Percentiles rank a stretch among this genome's conserved stretches.
phyloP scores from a whole-genome alignment of 2,888 invertebrate species.

The Neocrepidodera transversa region DNA sequence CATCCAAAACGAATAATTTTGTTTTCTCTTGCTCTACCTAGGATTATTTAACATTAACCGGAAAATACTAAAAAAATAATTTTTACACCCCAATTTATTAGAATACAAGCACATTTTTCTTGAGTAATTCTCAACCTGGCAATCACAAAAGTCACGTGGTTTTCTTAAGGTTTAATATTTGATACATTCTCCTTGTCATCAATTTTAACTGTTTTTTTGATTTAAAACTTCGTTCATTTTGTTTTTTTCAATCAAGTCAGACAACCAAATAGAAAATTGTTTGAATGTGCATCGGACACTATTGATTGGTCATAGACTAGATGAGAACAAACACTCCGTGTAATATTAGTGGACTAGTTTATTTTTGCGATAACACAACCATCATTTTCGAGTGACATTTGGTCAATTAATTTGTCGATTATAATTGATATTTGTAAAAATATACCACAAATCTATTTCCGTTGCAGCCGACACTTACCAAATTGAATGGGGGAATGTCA shows the following conservation, averaged over 20 bases:
- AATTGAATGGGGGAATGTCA: constrained; percentile 30
- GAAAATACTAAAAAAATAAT: too few species aligned
- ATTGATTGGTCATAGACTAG: constrained; percentile 18
- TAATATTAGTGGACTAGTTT: constrained; percentile 28
- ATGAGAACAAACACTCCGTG: constrained; percentile 9
- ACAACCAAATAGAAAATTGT: constrained; percentile 3
- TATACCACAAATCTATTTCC: constrained; percentile 44
- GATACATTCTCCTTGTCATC: too few species aligned
- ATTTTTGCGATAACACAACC: constrained; percentile 23
- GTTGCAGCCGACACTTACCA: constrained; percentile 37
- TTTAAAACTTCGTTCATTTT: constrained; percentile 5
- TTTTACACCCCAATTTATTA: too few species aligned
- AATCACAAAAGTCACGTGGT: too few species aligned
- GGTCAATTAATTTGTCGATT: constrained; percentile 36
- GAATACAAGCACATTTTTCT: too few species aligned
- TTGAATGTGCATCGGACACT: constrained; percentile 25
- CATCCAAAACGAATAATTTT: too few species aligned
- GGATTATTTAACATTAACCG: too few species aligned
- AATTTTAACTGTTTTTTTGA: neutral
- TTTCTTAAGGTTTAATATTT: too few species aligned
- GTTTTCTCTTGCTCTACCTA: too few species aligned
- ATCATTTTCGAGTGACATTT: constrained; percentile 36
- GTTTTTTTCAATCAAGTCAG: constrained; percentile 1
- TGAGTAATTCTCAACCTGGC: too few species aligned
- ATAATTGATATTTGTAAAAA: constrained; percentile 38